Conservation (phyloP, 2,113 vertebrate genomes). For the Lonchura striata region DNA sequence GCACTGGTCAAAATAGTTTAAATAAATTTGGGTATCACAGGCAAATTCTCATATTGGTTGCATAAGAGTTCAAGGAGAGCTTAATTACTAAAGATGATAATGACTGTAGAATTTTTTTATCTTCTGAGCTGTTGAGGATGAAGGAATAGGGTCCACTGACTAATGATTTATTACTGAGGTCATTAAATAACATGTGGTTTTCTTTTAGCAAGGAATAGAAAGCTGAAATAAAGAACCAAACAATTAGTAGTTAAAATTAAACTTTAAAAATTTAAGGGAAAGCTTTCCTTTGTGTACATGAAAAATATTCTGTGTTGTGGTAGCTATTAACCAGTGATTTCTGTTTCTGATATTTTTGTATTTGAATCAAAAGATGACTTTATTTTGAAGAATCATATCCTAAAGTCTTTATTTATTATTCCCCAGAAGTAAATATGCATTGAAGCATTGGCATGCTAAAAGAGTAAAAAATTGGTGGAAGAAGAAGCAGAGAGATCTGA, state of each 20-base stretch:
- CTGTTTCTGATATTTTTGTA: not conserved
- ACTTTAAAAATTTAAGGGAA: not conserved
- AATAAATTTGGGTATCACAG: not conserved
- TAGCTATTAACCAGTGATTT: not conserved
- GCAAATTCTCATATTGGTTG: not conserved
- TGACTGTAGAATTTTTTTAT: not conserved
- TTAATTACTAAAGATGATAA: not conserved
- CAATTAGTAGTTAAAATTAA: not conserved
- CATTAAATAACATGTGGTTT: not conserved
- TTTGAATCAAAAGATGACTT: not conserved
- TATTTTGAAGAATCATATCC: not conserved
- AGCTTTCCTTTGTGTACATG: not conserved
- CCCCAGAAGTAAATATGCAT: not conserved
- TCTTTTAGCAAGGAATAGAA: not conserved
- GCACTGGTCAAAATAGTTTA: not conserved
- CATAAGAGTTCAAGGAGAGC: not conserved
- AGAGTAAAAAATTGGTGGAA: not conserved
- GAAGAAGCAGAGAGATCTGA: not conserved
- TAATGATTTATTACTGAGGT: not conserved
- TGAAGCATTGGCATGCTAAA: not conserved
- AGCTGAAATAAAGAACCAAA: not conserved
- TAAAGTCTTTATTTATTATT: not conserved
- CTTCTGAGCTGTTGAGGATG: not conserved
- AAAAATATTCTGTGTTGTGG: not conserved
- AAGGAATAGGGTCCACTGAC: not conserved